These are phyloP conservation scores for Sphinx pinastri DNA, from an alignment of 2,888 invertebrate genomes.

Conservation along the genomic window DNA sequence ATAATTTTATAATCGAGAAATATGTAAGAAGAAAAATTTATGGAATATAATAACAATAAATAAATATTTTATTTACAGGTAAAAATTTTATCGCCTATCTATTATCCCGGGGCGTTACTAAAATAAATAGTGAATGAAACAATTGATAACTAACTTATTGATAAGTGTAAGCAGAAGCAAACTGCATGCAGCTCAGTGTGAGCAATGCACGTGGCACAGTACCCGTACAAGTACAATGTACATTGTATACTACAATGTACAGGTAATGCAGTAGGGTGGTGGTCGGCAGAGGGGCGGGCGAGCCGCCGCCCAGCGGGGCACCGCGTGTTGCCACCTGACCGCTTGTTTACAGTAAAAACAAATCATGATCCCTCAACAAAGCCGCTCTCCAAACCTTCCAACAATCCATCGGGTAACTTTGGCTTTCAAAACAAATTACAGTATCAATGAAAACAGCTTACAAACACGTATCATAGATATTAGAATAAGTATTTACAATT, in stretches of 20 bases:
- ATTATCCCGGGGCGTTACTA: constrained; percentile 62
- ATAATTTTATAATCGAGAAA: constrained; percentile 80
- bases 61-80: constrained; percentile 83
- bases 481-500: constrained; percentile 76
- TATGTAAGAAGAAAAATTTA: constrained; percentile 79
- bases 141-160: constrained; percentile 45
- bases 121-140: constrained; percentile 56
- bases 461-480: constrained; percentile 72
- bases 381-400: constrained; percentile 43
- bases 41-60: constrained; percentile 83
- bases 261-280: neutral
- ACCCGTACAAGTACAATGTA: constrained; percentile 20
- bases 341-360: constrained; percentile 37
- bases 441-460: constrained; percentile 71
- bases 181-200: constrained; percentile 27
- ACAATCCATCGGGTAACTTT: constrained; percentile 46
- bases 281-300: neutral
- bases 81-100: constrained; percentile 80
- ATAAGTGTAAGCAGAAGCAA: constrained; percentile 34
- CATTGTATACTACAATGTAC: neutral
- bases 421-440: constrained; percentile 51
- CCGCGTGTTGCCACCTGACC: constrained; percentile 14
- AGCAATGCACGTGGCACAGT: neutral
- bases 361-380: constrained; percentile 40
- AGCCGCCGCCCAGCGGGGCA: neutral